Percentiles rank a stretch among this genome's conserved stretches.
These are phyloP conservation scores for Zaprionus taronus DNA, from an alignment of 1,140 invertebrate species.

Conservation along the genomic window DNA sequence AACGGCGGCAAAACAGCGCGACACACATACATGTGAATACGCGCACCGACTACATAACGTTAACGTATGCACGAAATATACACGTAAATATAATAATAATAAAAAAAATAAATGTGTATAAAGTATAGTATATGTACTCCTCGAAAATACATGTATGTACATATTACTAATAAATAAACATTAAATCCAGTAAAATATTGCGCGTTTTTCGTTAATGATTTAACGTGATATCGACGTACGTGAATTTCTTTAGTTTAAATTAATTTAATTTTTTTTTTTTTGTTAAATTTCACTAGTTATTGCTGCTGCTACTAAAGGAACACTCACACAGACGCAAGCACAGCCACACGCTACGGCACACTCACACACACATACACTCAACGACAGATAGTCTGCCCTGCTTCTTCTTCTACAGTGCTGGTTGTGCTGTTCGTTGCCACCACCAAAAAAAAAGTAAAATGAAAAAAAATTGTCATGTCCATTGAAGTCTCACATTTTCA, in stretches of 20 bases:
- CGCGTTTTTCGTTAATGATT: slow-evolving; percentile 23
- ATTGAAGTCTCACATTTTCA: slow-evolving; percentile 81
- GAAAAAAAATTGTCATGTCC: slow-evolving; percentile 76
- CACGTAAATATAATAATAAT: slow-evolving; percentile 46
- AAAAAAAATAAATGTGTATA: slow-evolving; percentile 21
- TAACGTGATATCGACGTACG: slow-evolving; percentile 19
- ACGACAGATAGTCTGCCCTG: slow-evolving; percentile 58
- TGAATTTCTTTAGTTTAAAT: slow-evolving; percentile 15
- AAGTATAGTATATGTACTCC: slow-evolving; percentile 11
- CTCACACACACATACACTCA: slow-evolving; percentile 31
- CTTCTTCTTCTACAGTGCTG: slow-evolving; percentile 71
- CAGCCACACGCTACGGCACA: slow-evolving; percentile 43
- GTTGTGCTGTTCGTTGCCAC: slow-evolving; percentile 61
- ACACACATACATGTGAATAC: slow-evolving; percentile 37
- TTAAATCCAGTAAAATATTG: slow-evolving; percentile 22
- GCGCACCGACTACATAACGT: slow-evolving; percentile 39
- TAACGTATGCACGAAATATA: slow-evolving; percentile 28
- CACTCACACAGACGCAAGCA: slow-evolving; percentile 39
- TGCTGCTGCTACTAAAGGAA: slow-evolving; percentile 25
- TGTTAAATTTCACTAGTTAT: slow-evolving; percentile 46
- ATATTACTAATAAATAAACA: slow-evolving; percentile 11
- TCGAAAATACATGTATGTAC: slow-evolving; percentile 6
- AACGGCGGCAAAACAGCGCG: slow-evolving; percentile 54
- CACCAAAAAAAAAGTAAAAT: slow-evolving; percentile 64
- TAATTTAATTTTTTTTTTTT: slow-evolving; percentile 26